Evolutionary conservation across 2,797 vertebrate species (phyloP).

Genomic region (Clamator glandarius): DNA sequence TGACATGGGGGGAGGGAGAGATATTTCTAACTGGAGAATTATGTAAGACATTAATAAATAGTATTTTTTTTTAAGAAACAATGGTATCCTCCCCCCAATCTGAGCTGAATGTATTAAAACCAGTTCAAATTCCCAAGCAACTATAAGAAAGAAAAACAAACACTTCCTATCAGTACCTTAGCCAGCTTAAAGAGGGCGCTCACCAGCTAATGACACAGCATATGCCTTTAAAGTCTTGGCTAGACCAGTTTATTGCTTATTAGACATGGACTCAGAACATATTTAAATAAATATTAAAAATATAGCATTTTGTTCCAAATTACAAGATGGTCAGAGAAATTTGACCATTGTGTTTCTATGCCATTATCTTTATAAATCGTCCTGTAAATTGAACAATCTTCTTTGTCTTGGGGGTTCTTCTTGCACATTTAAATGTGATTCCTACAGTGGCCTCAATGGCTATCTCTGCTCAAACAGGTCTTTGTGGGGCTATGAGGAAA

Average conservation of each 20-base stretch:
- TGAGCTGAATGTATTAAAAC: slow-evolving; percentile 78
- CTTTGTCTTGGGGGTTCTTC: background rate
- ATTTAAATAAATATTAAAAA: slow-evolving; percentile 80
- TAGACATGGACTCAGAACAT: slow-evolving; percentile 74
- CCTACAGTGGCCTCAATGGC: slow-evolving; percentile 28
- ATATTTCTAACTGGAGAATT: slow-evolving; percentile 78
- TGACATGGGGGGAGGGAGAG: slow-evolving; percentile 69
- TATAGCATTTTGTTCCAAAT: slow-evolving; percentile 75
- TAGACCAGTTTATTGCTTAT: slow-evolving; percentile 78
- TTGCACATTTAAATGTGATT: background rate
- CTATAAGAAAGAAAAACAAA: slow-evolving; percentile 70
- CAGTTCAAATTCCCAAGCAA: slow-evolving; percentile 78
- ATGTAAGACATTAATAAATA: slow-evolving; percentile 86
- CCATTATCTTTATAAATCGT: slow-evolving; percentile 69
- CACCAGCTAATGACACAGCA: slow-evolving; percentile 81
- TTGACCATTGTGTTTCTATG: slow-evolving; percentile 72
- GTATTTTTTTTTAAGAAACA: slow-evolving; percentile 70
- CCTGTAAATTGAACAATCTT: slow-evolving; percentile 56
- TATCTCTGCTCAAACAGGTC: background rate
- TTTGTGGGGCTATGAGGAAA: background rate
- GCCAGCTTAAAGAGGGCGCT: slow-evolving; percentile 87
- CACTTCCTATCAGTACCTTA: slow-evolving; percentile 85
- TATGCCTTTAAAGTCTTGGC: slow-evolving; percentile 68
- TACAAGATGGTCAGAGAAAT: slow-evolving; percentile 78
- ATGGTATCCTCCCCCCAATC: slow-evolving; percentile 69